phyloP scores from a whole-genome alignment of 2,113 vertebrate species.

The Deroptyus accipitrinus region DNA sequence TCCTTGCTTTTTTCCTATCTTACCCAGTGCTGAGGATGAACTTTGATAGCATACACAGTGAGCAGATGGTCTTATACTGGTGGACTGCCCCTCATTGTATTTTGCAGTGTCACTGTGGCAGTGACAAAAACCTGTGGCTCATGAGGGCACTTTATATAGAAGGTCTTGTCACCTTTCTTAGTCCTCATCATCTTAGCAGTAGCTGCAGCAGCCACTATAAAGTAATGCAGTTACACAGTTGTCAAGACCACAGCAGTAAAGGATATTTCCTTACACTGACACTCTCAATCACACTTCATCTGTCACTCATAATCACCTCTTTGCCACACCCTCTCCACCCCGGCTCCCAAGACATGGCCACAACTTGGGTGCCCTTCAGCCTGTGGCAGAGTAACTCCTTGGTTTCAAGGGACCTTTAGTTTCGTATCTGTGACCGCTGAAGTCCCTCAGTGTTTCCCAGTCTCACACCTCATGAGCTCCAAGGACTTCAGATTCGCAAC shows the following conservation, averaged over 20 bases:
- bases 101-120: neutral
- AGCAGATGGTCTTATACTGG: neutral
- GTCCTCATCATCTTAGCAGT: neutral
- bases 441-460: neutral
- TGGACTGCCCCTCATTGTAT: neutral
- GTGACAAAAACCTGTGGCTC: neutral
- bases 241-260: neutral
- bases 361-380: neutral
- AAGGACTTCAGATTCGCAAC: neutral
- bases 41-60: neutral
- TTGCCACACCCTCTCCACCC: neutral
- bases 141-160: neutral
- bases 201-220: neutral
- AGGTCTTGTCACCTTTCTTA: rapidly evolving
- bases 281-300: neutral
- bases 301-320: neutral
- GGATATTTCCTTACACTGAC: neutral
- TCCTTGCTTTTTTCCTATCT: neutral
- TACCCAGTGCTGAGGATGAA: neutral
- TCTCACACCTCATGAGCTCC: neutral
- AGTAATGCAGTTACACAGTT: neutral
- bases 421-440: neutral
- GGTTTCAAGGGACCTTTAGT: neutral
- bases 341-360: neutral
- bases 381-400: neutral